These are phyloP conservation scores for Zenarchopterus dispar DNA, from an alignment of 2,797 vertebrate species.

Conservation along the genomic window DNA sequence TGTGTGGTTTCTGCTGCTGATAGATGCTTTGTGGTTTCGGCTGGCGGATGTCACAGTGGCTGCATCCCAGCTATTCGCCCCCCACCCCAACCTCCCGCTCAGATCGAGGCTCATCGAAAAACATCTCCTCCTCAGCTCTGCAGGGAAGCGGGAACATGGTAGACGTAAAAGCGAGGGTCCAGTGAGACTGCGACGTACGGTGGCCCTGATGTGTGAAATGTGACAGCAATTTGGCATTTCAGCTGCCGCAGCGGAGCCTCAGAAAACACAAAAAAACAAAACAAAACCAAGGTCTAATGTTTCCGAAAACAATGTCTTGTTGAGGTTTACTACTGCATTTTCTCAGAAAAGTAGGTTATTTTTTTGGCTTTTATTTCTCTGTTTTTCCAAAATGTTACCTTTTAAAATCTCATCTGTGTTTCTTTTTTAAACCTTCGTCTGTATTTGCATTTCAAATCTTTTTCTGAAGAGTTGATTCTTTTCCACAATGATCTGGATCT, in stretches of 20 bases:
- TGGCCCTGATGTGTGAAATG: neutral
- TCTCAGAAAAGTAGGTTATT: too few species aligned
- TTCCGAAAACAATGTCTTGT: too few species aligned
- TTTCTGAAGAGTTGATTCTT: too few species aligned
- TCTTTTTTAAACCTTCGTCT: too few species aligned
- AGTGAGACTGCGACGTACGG: neutral
- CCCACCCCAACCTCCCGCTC: slow-evolving; percentile 13
- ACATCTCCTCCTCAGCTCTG: slow-evolving; percentile 38
- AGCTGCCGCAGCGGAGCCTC: too few species aligned
- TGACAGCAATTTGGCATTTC: neutral
- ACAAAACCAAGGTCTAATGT: too few species aligned
- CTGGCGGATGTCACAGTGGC: slow-evolving; percentile 64
- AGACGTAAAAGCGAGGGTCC: neutral
- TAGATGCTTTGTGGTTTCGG: slow-evolving; percentile 48
- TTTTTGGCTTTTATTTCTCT: too few species aligned
- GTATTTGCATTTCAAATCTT: too few species aligned
- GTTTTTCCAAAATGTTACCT: too few species aligned
- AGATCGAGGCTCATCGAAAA: slow-evolving; percentile 41
- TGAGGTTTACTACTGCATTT: too few species aligned
- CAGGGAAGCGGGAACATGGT: slow-evolving; percentile 44
- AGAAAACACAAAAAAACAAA: neutral
- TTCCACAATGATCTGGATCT: too few species aligned
- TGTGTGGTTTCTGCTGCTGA: slow-evolving; percentile 49
- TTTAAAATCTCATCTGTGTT: too few species aligned
- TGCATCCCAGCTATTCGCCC: slow-evolving; percentile 61